Percentiles rank a stretch among this genome's conserved stretches.
phyloP scores from a whole-genome alignment of 1,140 invertebrate genomes.

The Dendrolimus punctatus region DNA sequence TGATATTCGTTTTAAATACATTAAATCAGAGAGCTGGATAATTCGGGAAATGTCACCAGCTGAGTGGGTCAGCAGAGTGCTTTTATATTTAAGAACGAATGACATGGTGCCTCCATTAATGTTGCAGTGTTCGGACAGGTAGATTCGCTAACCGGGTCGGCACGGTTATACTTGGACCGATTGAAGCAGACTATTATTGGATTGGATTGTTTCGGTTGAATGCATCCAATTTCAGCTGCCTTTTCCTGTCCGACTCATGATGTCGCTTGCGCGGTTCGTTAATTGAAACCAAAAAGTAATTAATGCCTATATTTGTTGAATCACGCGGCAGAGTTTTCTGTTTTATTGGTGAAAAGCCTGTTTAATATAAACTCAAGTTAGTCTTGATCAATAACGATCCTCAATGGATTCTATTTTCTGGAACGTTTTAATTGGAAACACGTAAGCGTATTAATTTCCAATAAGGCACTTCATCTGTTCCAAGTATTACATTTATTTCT shows the following conservation, averaged over 20 bases:
- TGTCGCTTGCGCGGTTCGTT: conserved; percentile 26
- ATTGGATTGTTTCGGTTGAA: conserved; percentile 43
- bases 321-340: neutral
- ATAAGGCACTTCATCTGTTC: no score
- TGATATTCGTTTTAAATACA: conserved; percentile 18
- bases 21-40: conserved; percentile 25
- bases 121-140: conserved; percentile 43
- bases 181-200: conserved; percentile 63
- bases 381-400: no score
- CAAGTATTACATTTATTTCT: no score
- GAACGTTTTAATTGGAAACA: no score
- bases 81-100: conserved; percentile 61
- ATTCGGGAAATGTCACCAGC: conserved; percentile 38
- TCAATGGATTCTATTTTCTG: no score
- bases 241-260: conserved; percentile 36
- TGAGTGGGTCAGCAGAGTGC: conserved; percentile 47
- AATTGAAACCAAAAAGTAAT: conserved; percentile 40
- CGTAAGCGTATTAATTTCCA: no score
- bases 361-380: no score
- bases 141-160: conserved; percentile 34
- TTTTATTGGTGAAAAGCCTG: no score
- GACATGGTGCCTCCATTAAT: conserved; percentile 55
- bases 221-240: conserved; percentile 47
- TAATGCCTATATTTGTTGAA: conserved; percentile 10
- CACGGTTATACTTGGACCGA: conserved; percentile 51